Conservation (phyloP, 2,797 vertebrate genomes). For the Myotis daubentonii region DNA sequence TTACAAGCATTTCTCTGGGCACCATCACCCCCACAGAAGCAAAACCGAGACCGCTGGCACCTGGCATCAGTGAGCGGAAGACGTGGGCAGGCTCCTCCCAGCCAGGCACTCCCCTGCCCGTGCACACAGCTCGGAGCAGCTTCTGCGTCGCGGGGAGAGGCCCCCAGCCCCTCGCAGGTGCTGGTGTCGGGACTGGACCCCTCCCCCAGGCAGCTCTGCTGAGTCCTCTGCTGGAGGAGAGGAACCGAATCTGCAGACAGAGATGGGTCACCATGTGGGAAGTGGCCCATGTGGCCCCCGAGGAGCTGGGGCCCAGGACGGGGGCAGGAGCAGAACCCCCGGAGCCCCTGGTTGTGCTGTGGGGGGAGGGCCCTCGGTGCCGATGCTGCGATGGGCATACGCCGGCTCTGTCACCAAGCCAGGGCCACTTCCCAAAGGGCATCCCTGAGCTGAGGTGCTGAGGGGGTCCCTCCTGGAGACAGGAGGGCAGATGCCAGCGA, state of each 20-base stretch:
- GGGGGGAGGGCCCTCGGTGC: too few species aligned
- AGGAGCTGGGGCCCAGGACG: neutral
- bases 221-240: neutral
- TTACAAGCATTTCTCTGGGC: neutral
- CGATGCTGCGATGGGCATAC: neutral
- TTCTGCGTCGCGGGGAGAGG: neutral
- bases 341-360: neutral
- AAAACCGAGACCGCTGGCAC: neutral
- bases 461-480: neutral
- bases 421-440: neutral
- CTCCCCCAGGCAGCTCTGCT: neutral
- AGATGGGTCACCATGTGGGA: neutral
- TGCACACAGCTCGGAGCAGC: neutral
- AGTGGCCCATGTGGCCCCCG: neutral
- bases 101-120: neutral
- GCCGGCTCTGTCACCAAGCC: neutral
- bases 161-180: neutral
- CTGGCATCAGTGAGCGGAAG: accelerated
- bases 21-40: neutral
- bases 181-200: neutral
- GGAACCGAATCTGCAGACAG: neutral
- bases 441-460: neutral
- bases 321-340: neutral
- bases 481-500: neutral
- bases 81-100: accelerated